phyloP scores from a whole-genome alignment of 2,113 vertebrate species.

The Anarrhichthys ocellatus region DNA sequence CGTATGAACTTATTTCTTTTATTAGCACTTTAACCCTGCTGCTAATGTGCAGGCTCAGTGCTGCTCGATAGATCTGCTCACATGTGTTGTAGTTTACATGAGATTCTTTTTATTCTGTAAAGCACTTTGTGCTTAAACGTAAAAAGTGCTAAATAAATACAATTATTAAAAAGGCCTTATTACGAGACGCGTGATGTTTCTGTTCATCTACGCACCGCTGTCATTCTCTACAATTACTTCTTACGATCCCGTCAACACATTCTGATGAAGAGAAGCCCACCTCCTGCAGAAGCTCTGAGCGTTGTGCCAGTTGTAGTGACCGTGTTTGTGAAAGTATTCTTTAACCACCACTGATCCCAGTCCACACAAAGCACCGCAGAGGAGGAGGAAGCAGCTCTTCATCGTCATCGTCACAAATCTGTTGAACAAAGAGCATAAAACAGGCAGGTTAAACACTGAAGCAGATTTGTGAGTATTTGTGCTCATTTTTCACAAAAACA shows the following conservation, averaged over 20 bases:
- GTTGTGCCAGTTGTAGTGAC: rapidly evolving
- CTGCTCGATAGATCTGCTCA: too few relatives aligned
- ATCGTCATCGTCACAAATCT: neutral
- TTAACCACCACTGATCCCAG: slow-evolving; percentile 23
- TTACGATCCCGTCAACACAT: neutral
- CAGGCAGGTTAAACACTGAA: neutral
- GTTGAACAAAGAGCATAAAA: neutral
- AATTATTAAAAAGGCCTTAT: neutral
- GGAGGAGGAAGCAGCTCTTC: slow-evolving; percentile 15
- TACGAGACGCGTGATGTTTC: neutral
- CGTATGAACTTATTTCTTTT: too few relatives aligned
- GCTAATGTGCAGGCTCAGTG: too few relatives aligned
- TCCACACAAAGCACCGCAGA: neutral
- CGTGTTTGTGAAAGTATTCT: rapidly evolving
- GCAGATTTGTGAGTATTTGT: neutral
- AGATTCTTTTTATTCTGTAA: too few relatives aligned
- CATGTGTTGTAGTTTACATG: too few relatives aligned
- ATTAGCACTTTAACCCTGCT: too few relatives aligned
- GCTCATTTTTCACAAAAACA: neutral
- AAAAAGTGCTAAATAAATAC: neutral
- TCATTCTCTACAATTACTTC: neutral
- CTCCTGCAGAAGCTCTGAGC: slow-evolving; percentile 31
- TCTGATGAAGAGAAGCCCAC: neutral
- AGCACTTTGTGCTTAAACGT: too few relatives aligned
- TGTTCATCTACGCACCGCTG: too few relatives aligned